phyloP scores from a whole-genome alignment of 2,113 vertebrate species.

The Calyptomena viridis region DNA sequence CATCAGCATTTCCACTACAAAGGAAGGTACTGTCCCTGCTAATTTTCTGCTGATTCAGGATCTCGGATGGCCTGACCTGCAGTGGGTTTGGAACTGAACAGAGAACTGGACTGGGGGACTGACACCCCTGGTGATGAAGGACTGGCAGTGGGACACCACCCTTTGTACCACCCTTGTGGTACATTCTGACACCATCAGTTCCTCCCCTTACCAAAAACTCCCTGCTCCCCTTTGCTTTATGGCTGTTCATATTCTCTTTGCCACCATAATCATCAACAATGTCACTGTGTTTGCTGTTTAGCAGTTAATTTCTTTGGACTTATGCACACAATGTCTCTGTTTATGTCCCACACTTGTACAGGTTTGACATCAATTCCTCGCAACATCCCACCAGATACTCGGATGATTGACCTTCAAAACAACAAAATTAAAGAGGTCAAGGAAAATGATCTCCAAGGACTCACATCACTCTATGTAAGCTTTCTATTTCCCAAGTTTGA shows the following conservation, averaged over 20 bases:
- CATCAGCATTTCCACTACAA: not conserved
- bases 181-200: not conserved
- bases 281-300: not conserved
- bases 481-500: not conserved
- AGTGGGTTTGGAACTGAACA: not conserved
- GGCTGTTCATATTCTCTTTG: not conserved
- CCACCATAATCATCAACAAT: not conserved
- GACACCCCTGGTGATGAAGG: not conserved
- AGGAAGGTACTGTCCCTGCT: not conserved
- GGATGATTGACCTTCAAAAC: slow-evolving; percentile 96
- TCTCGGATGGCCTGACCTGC: not conserved
- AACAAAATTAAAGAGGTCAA: slow-evolving; percentile 97
- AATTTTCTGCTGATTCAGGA: not conserved
- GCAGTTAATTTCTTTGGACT: not conserved
- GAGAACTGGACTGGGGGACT: not conserved
- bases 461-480: slow-evolving; percentile 86
- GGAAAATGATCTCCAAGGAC: slow-evolving; percentile 92
- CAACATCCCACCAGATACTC: slow-evolving; percentile 88
- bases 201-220: not conserved
- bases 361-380: slow-evolving; percentile 87
- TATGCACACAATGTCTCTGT: not conserved
- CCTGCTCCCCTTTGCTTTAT: not conserved
- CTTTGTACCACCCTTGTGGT: rapidly evolving
- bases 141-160: not conserved
- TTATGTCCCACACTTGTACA: slow-evolving; percentile 55